Conservation (phyloP, 1,140 invertebrate genomes). For the Rhopalosiphum padi region DNA sequence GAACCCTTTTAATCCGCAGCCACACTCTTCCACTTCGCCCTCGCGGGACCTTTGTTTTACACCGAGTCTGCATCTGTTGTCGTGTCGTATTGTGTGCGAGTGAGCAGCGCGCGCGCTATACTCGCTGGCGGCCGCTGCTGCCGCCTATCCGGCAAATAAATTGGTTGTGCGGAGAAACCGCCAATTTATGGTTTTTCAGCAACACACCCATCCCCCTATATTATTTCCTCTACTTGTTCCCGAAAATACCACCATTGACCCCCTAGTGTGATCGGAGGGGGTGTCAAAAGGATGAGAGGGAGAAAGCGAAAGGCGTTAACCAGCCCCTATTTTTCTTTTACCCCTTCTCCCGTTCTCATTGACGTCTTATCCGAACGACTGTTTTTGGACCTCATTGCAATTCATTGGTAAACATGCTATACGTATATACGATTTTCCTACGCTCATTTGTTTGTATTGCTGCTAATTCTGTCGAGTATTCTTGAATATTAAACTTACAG, state of each 20-base stretch:
- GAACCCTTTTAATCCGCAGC: conserved; percentile 56
- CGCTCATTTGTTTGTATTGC: conserved; percentile 22
- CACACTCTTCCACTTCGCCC: conserved; percentile 35
- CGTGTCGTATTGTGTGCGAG: conserved; percentile 55
- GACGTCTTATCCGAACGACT: conserved; percentile 43
- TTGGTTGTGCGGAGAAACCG: conserved; percentile 51
- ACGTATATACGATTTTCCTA: neutral
- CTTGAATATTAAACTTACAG: neutral
- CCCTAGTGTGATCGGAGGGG: neutral
- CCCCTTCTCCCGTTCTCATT: neutral
- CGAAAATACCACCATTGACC: neutral
- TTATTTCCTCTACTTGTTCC: neutral
- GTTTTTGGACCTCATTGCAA: conserved; percentile 47
- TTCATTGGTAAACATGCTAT: conserved; percentile 44
- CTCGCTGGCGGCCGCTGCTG: neutral
- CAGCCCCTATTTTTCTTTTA: conserved; percentile 39
- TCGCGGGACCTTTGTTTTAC: conserved; percentile 56
- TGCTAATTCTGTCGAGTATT: conserved; percentile 11
- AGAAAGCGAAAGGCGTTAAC: conserved; percentile 32
- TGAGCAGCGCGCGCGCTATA: neutral
- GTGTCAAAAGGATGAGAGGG: neutral
- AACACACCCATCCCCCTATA: conserved; percentile 30
- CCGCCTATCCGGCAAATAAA: conserved; percentile 53
- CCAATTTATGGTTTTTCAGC: conserved; percentile 57
- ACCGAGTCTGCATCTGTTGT: conserved; percentile 58